Evolutionary conservation across 2,797 vertebrate genomes (phyloP).

Genomic region (Sebastes nivosus): DNA sequence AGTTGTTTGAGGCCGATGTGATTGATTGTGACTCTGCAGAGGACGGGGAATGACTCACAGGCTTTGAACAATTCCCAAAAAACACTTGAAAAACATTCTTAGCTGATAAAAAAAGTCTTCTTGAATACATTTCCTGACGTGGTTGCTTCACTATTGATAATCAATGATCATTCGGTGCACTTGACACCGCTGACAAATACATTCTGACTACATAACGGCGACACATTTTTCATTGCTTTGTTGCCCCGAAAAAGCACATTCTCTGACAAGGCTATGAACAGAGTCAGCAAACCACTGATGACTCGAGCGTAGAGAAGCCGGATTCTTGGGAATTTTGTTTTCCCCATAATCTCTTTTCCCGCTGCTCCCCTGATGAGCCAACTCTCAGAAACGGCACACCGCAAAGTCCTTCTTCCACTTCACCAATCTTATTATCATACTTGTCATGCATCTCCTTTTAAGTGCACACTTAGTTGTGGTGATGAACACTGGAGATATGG

Average conservation of each 20-base stretch:
- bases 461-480: conserved; percentile 57
- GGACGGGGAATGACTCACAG: conserved; percentile 30
- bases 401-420: conserved; percentile 30
- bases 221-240: background rate
- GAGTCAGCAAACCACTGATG: conserved; percentile 1
- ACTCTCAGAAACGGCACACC: conserved; percentile 35
- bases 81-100: background rate
- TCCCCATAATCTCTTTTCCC: conserved; percentile 1
- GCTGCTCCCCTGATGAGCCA: conserved; percentile 24
- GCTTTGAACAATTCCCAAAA: conserved; percentile 13
- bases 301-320: background rate
- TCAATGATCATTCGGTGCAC: background rate
- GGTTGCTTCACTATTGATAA: background rate
- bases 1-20: background rate
- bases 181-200: background rate
- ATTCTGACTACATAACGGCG: background rate
- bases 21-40: conserved; percentile 20
- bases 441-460: conserved; percentile 76
- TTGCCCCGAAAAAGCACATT: background rate
- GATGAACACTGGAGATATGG: conserved; percentile 57
- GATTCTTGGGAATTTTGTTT: conserved; percentile 29
- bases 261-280: background rate
- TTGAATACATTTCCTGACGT: background rate
- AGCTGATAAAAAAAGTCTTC: background rate
- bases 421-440: conserved; percentile 68